Base-by-base conservation (phyloP, 2,113 vertebrate genomes). In the Tonatia bakeri region DNA sequence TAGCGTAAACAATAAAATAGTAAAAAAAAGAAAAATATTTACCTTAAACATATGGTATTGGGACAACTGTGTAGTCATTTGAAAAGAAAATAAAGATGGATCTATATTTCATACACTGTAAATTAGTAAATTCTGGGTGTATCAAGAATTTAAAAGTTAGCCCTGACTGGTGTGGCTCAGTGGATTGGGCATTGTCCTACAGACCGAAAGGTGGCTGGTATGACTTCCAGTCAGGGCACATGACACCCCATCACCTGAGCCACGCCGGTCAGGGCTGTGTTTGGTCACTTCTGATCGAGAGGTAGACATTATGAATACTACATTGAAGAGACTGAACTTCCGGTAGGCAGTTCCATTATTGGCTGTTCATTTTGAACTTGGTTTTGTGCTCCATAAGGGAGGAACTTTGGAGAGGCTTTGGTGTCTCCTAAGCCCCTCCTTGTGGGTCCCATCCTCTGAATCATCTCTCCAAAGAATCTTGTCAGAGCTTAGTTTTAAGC, bases 271-370 rank as follows among this genome's bases (percentile, higher is more conserved):
- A 31, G 26, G 26, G 59, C 59, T 13, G 59, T 61, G 24, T 24
- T 28, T 64, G 59, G n/a, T n/a, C 70, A 79, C 79, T 92, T 94
- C 91, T 96, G 1, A 50, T 87, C 81, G 50, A 91, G 91, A 79
- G 59, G 20, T 91, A 16, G 36, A 40, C 15, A 16, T 69, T 89
- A 45, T 61, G 13, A 90, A 50, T 87, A 87, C 45, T 79, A 84
- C 24, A 79, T 56, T 67, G 47, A 95, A 95, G 81, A 93, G 26
- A 72, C n/a, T 67, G 40, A 82, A 43, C 26, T 81, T 91, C 95
- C 70, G 91, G 56, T 26, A 88, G 75, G 14, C 45, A 43, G 43
- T 81, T 84, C 59, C 72, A 16, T 87, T 72, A 83, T 64, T 87
- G 72, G 31, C n/a, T 84, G 36, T 45, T 88, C 56, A 75, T 33